Evolutionary conservation across 2,113 vertebrate species (phyloP), one percentile per base, ranked within the genome.

Genomic region (Tichodroma muraria): DNA sequence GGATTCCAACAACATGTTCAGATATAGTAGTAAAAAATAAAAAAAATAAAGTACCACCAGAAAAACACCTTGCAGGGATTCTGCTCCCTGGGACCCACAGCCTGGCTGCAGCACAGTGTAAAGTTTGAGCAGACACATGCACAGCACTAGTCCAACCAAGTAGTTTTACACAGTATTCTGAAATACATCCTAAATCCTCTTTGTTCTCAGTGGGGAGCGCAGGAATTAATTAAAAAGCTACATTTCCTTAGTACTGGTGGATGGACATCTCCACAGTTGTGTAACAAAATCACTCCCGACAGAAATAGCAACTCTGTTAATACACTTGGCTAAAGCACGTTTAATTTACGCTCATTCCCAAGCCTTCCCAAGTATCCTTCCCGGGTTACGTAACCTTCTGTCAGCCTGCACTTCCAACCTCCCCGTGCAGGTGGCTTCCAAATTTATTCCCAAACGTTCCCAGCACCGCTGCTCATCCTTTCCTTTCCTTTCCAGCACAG

Each of bases 361-460:
- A 83, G 38, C 80, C 82, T 64, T 91, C 88, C 53, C 14, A 30
- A 92, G 82, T 28, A 83, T 31, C 92, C 90, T 24, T 50, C 38
- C 11, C 4, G 1, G 56, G 45, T 94, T 88, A 85, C 2, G 6
- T 50, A 94, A 95, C 64, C 91, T 69, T 4, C 93, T 82, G 85
- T 20, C 18, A 78, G 38, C 52, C 88, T 66, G 72, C 88, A 85
- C 85, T 44, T 88, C 70, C 78, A 83, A 77, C 77, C 80, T 80
- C 83, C 80, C 88, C 18, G 42, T 69, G 77, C 80, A 97, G 89
- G 84, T 87, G 92, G 85, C 66, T 93, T 90, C 80, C 78, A 56
- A 71, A 82, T 50, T 37, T 8, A 83, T 63, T 61, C 42, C 19
- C 40, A 24, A 82, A 4, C 57, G 2, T 4, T 44, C 81, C 57